A percentile compares a stretch with the other conserved stretches of the same genome.
phyloP scores from a whole-genome alignment of 2,888 invertebrate genomes.

The Eupeodes luniger region DNA sequence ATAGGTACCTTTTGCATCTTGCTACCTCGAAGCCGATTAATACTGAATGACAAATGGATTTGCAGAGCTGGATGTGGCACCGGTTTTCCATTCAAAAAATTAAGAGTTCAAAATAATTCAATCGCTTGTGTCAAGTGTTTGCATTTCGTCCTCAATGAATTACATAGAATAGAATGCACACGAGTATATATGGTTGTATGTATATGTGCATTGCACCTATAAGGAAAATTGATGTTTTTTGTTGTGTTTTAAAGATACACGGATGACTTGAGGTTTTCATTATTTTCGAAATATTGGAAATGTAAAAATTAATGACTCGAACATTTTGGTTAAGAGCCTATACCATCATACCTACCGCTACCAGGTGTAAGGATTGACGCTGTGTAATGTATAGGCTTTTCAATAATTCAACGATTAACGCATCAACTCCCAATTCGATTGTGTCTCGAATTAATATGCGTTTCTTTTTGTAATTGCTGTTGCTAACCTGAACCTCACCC shows the following conservation, averaged over 20 bases:
- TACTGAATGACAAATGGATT: slow-evolving; percentile 76
- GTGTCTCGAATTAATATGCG: slow-evolving; percentile 35
- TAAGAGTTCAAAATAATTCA: slow-evolving; percentile 83
- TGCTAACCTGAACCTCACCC: not conserved
- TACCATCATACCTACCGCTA: too few species aligned
- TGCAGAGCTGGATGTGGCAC: slow-evolving; percentile 68
- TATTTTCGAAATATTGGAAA: slow-evolving; percentile 51
- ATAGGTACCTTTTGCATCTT: slow-evolving; percentile 56
- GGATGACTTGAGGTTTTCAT: slow-evolving; percentile 61
- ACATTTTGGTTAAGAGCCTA: slow-evolving; percentile 18
- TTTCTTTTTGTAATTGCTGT: slow-evolving; percentile 45
- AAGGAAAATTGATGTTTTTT: slow-evolving; percentile 10
- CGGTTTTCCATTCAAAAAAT: slow-evolving; percentile 77
- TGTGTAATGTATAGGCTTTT: slow-evolving; percentile 36
- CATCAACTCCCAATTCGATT: slow-evolving; percentile 58
- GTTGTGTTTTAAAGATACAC: slow-evolving; percentile 1
- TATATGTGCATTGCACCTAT: slow-evolving; percentile 13
- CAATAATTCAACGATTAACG: slow-evolving; percentile 36
- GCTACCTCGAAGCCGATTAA: slow-evolving; percentile 71
- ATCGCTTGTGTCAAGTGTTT: slow-evolving; percentile 82
- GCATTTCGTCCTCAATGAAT: slow-evolving; percentile 40
- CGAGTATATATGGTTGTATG: not conserved
- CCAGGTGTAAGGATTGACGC: slow-evolving; percentile 62
- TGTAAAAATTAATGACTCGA: slow-evolving; percentile 70
- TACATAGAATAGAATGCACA: too few species aligned